Evolutionary conservation across 2,797 vertebrate species (phyloP).

Genomic region (Atherinosoma microstoma): DNA sequence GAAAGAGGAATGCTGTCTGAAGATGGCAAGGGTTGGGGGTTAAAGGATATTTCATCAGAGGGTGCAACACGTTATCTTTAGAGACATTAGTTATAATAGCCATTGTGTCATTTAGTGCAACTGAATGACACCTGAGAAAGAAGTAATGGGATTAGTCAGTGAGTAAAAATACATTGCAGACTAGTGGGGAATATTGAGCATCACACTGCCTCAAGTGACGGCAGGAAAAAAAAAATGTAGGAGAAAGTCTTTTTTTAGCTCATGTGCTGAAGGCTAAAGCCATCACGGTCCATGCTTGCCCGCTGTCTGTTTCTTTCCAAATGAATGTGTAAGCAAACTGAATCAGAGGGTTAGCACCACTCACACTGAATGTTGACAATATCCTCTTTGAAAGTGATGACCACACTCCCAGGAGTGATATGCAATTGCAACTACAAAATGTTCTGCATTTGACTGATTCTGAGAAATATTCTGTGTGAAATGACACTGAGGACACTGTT

Average conservation of each 20-base stretch:
- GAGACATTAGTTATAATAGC: slow-evolving; percentile 34
- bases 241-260: slow-evolving; percentile 76
- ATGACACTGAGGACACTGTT: slow-evolving; percentile 39
- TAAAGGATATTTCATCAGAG: slow-evolving; percentile 34
- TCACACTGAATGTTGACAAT: slow-evolving; percentile 13
- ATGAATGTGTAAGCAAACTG: slow-evolving; percentile 47
- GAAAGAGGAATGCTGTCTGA: slow-evolving; percentile 30
- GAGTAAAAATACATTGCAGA: slow-evolving; percentile 64
- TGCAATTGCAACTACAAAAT: slow-evolving; percentile 25
- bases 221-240: slow-evolving; percentile 51
- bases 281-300: slow-evolving; percentile 54
- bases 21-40: slow-evolving; percentile 6
- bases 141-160: slow-evolving; percentile 48
- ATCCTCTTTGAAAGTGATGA: slow-evolving; percentile 36
- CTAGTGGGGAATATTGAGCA: slow-evolving; percentile 51
- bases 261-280: slow-evolving; percentile 66
- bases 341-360: slow-evolving; percentile 22
- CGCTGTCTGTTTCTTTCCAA: slow-evolving; percentile 43
- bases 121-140: slow-evolving; percentile 54
- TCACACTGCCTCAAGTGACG: slow-evolving; percentile 57
- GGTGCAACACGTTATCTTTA: slow-evolving; percentile 58
- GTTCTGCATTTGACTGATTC: slow-evolving; percentile 4
- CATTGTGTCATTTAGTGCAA: slow-evolving; percentile 33
- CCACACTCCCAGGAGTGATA: slow-evolving; percentile 9
- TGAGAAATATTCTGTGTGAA: slow-evolving; percentile 18